Evolutionary conservation across 2,888 invertebrate genomes (phyloP).

Genomic region (Troides helena): DNA sequence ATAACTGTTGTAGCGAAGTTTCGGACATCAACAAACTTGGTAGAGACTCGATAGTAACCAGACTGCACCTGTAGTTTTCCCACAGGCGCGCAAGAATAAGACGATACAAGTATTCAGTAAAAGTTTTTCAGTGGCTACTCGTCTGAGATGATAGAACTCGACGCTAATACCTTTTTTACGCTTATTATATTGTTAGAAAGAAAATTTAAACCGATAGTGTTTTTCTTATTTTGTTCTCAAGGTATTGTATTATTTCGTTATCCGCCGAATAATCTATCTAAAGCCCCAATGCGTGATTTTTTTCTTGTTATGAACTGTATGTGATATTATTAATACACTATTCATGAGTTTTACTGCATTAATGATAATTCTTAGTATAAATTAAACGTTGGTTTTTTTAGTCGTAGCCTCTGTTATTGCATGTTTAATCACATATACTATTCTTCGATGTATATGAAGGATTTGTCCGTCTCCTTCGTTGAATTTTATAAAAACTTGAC

Average conservation of each 20-base stretch:
- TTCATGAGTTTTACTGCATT: not conserved
- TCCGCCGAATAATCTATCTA: conserved; percentile 12
- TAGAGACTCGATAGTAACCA: conserved; percentile 39
- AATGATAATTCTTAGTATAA: too few species aligned
- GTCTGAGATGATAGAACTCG: conserved; percentile 35
- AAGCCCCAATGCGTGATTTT: conserved; percentile 24
- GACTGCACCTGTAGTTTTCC: conserved; percentile 43
- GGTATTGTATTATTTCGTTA: conserved; percentile 24
- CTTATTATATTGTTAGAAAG: conserved; percentile 25
- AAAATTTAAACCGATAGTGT: conserved; percentile 11
- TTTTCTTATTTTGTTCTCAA: conserved; percentile 12
- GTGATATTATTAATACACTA: conserved; percentile 15
- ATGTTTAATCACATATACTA: too few species aligned
- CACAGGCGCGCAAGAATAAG: conserved; percentile 38
- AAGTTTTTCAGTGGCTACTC: conserved; percentile 35
- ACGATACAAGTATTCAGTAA: conserved; percentile 34
- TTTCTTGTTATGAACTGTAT: conserved; percentile 15
- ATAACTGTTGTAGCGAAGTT: conserved; percentile 21
- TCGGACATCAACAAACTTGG: conserved; percentile 36
- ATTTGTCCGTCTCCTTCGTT: too few species aligned
- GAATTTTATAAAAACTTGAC: too few species aligned
- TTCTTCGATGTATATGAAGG: too few species aligned
- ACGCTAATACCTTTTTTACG: conserved; percentile 31
- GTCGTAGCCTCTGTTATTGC: too few species aligned
- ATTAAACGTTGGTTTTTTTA: too few species aligned